A percentile compares a stretch with the other conserved stretches of the same genome.
Evolutionary conservation across 2,113 vertebrate genomes (phyloP).

Genomic region (Cottus gobio): DNA sequence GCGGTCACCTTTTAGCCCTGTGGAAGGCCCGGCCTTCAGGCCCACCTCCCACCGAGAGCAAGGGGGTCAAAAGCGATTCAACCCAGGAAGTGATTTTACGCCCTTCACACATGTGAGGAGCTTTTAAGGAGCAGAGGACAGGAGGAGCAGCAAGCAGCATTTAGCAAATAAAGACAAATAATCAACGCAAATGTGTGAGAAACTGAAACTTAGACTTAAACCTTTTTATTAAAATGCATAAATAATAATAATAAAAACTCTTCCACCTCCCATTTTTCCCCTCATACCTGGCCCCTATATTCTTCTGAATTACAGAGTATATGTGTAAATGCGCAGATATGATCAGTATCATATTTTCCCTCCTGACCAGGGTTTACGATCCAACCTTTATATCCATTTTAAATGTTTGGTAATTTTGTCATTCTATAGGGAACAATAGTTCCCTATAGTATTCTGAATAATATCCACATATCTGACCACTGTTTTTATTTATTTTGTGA

Average conservation of each 20-base stretch:
- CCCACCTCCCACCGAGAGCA: constrained; percentile 54
- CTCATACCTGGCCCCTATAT: too few relatives aligned
- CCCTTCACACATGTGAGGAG: constrained; percentile 66
- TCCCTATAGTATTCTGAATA: too few relatives aligned
- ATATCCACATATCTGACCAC: too few relatives aligned
- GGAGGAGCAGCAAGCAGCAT: not conserved
- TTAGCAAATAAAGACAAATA: not conserved
- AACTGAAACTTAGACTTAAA: not conserved
- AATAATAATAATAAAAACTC: not conserved
- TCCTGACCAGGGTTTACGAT: not conserved
- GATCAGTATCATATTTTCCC: too few relatives aligned
- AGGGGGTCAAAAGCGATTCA: constrained; percentile 66
- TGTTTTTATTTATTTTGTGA: too few relatives aligned
- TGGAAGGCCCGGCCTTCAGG: constrained; percentile 36
- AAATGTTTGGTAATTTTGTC: too few relatives aligned
- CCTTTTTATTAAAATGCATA: not conserved
- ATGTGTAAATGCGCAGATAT: too few relatives aligned
- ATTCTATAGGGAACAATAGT: too few relatives aligned
- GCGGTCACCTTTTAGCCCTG: constrained; percentile 66
- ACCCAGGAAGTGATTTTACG: constrained; percentile 71
- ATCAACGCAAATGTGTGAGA: not conserved
- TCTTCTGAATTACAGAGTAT: too few relatives aligned
- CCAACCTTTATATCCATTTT: not conserved
- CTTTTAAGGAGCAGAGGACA: constrained; percentile 39
- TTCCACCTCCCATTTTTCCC: too few relatives aligned